Base-by-base conservation (phyloP, 2,888 invertebrate genomes). In the Pristionchus maxplancki region DNA sequence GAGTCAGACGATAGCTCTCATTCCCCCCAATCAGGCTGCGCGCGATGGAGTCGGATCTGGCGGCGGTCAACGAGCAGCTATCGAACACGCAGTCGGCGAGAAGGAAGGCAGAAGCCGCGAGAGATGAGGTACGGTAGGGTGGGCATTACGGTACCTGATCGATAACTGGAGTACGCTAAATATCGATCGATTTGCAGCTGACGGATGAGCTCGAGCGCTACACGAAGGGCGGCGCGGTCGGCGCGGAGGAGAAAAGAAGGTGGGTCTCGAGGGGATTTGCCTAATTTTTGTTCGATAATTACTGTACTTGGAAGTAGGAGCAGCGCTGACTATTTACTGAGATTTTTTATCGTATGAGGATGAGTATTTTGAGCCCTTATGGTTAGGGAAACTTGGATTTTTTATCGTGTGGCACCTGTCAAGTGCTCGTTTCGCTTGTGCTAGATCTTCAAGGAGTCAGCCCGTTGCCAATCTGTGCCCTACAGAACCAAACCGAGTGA, bases 151-250 rank as follows among this genome's bases (percentile, higher is more conserved):
- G 82, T 53, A 53, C 53, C 37, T 40, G 15, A 20, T 8, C 20
- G 71, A 37, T 74, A 1, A 40, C 20, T 17, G 71, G n/a, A 74
- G 8, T 58, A n/a, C 3, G 24, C 40, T 74, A 62, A 62, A 34
- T 67, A 67, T 74, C 40, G 74, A 74, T 74, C 40, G 37, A 44
- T n/a, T 44, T 74, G 24, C 44, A 89, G 89, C 17, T 97, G 95
- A 96, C 97, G 28, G 97, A 98, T 93, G 98, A 99, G 95, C 98
- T 98, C 2, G 81, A 88, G 34, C 53, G 58, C 1, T n/a, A 78
- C 58, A 88, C 34, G 28, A 81, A 81, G 88, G 88, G 88, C 5
- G 88, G 88, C 20, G 48, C 44, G 11, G 28, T 88, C 31, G 88
- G 88, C 8, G 78, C 40, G 24, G 88, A 88, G 58, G 88, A 88